These are phyloP conservation scores for Patella vulgata DNA, from an alignment of 1,140 invertebrate species.

Conservation along the genomic window DNA sequence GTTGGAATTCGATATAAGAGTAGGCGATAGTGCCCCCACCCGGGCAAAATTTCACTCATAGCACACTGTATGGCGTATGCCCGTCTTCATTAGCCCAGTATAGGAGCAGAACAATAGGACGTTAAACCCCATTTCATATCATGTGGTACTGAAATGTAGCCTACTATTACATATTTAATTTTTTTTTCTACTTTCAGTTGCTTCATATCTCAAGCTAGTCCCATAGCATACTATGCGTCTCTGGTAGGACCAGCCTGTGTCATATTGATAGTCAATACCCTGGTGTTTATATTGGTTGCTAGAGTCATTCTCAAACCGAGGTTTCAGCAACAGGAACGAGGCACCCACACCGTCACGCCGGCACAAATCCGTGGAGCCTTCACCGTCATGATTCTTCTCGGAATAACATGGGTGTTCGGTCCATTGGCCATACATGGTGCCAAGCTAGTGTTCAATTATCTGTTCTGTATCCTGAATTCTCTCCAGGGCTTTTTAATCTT, in stretches of 20 bases:
- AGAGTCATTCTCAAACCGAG: constrained; percentile 67
- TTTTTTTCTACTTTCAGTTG: constrained; percentile 56
- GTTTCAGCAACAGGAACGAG: constrained; percentile 41
- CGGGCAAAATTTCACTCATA: no score
- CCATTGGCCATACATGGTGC: constrained; percentile 68
- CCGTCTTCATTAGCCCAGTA: no score
- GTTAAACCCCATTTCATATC: no score
- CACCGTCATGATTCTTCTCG: constrained; percentile 70
- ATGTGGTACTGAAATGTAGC: no score
- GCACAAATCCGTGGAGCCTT: constrained; percentile 70
- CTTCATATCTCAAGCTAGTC: constrained; percentile 60
- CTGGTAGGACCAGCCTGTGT: constrained; percentile 67
- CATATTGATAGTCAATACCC: constrained; percentile 68
- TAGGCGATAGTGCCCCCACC: no score
- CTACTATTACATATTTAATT: background rate
- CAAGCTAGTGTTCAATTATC: constrained; percentile 68
- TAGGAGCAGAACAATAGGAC: no score
- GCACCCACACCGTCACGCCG: constrained; percentile 36
- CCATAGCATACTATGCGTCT: constrained; percentile 65
- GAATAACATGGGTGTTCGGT: constrained; percentile 71
- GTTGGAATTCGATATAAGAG: no score
- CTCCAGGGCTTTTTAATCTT: constrained; percentile 71
- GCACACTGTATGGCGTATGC: no score
- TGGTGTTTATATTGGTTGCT: constrained; percentile 69
- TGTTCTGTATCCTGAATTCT: constrained; percentile 70